These are phyloP conservation scores for Pammene aurita DNA, from an alignment of 2,888 invertebrate genomes.

Conservation along the genomic window DNA sequence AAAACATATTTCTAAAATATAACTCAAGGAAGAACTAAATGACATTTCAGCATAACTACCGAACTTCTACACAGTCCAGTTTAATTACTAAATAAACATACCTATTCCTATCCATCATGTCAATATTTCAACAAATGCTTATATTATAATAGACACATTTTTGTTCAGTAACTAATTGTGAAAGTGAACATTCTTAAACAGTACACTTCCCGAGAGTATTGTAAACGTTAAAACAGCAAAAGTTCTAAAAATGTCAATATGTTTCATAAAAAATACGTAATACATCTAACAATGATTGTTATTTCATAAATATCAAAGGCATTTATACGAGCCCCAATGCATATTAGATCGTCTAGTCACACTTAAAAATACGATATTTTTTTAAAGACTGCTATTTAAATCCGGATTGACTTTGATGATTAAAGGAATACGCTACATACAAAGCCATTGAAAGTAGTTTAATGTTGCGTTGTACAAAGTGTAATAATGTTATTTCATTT, in stretches of 20 bases:
- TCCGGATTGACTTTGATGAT: too few species aligned
- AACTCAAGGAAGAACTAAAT: background rate
- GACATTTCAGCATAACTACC: background rate
- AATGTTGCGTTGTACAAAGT: too few species aligned
- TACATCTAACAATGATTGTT: conserved; percentile 6
- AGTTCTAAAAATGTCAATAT: conserved; percentile 15
- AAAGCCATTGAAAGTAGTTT: too few species aligned
- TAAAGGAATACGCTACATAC: too few species aligned
- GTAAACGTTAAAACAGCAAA: conserved; percentile 4
- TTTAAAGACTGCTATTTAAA: too few species aligned
- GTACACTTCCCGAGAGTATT: background rate
- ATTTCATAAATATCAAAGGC: conserved; percentile 23
- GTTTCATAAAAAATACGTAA: conserved; percentile 18
- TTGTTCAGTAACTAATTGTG: conserved; percentile 8
- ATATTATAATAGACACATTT: background rate
- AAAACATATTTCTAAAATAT: background rate
- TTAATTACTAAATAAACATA: conserved; percentile 7
- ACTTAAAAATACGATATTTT: too few species aligned
- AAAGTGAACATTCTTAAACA: conserved; percentile 12
- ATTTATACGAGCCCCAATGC: too few species aligned
- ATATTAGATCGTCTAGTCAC: too few species aligned
- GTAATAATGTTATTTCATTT: too few species aligned
- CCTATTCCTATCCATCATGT: conserved; percentile 1
- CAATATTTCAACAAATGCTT: background rate
- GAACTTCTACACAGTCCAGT: conserved; percentile 1